Conservation (phyloP, 2,888 invertebrate species). For the Pyrrhosoma nymphula region DNA sequence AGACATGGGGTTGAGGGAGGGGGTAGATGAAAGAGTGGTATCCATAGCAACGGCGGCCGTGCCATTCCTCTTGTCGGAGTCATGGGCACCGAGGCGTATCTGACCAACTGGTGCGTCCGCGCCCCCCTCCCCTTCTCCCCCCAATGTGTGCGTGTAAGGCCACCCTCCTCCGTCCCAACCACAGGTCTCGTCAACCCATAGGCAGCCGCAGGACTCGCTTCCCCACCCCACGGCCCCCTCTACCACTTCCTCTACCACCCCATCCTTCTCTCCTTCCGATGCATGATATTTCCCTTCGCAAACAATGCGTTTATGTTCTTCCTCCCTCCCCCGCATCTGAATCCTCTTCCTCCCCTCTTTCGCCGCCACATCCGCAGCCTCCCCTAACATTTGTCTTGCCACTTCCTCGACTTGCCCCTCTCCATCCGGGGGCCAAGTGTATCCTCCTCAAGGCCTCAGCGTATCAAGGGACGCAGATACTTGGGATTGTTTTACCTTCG, state of each 20-base stretch:
- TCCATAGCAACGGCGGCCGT: conserved; percentile 42
- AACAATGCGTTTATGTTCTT: conserved; percentile 49
- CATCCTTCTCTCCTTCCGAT: neutral
- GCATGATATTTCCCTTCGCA: conserved; percentile 23
- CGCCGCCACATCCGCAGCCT: neutral
- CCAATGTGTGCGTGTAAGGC: neutral
- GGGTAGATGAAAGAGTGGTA: conserved; percentile 3
- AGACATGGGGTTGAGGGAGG: neutral
- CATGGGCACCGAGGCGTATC: conserved; percentile 63
- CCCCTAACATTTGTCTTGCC: neutral
- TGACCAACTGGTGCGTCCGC: conserved; percentile 60
- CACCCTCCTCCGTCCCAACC: conserved; percentile 2
- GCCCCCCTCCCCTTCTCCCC: neutral
- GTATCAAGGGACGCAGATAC: neutral
- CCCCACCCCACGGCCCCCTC: neutral
- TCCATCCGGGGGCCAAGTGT: neutral
- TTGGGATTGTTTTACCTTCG: neutral
- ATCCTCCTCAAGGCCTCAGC: neutral
- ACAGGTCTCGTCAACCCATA: conserved; percentile 24
- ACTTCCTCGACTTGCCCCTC: neutral
- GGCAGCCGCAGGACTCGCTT: neutral
- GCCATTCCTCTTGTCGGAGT: conserved; percentile 62
- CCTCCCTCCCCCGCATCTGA: conserved; percentile 18
- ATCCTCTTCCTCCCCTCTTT: neutral
- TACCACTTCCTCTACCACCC: neutral